Evolutionary conservation across 2,888 invertebrate species (phyloP), one percentile per base, ranked within the genome.

Genomic region (Scrobipalpa costella): DNA sequence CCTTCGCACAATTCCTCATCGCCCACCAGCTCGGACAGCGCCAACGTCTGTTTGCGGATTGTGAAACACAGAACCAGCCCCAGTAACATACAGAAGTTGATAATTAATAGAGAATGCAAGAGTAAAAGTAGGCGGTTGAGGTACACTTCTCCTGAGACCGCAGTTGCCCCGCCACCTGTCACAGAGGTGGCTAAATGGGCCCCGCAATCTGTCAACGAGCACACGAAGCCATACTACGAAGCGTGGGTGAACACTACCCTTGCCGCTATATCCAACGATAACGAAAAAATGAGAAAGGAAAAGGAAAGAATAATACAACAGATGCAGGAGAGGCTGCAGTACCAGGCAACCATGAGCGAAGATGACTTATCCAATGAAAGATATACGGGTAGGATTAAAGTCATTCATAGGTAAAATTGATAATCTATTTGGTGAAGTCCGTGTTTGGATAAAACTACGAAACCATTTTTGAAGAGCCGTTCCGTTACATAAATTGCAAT

Each of bases 101-200:
- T 52, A 9, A 52, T 52, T 21, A 27, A 52, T 21, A 21, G 50
- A 9, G 21, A 11, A 13, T 21, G 13, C 13, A 52, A 52, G 21
- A 21, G 6, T 19, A 27, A 17, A 13, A 52, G 11, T 9, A 49
- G 21, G 21, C 19, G 50, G 27, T 13, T 13, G 27, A 52, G 27
- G 50, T 11, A 19, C 13, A 9, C 11, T 6, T 52, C 50, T 7
- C 50, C 50, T 3, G 33, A 34, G 15, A 15, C 7, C 1, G 17
- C 27, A 0, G 33, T 33, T n/a, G 2, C 55, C 33, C 34, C 55
- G 0, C 81, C 81, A 0, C 84, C 84, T 0, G 70, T 72, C 0
- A 88, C 88, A 0, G 87, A 88, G 64, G 82, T 88, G 0, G 85
- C 86, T 0, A 84, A 83, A 69, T 89, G 88, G 89, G 80, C 77